Evolutionary conservation across 2,113 vertebrate genomes (phyloP), one percentile per base, ranked within the genome.

Genomic region (Catharus minimus): DNA sequence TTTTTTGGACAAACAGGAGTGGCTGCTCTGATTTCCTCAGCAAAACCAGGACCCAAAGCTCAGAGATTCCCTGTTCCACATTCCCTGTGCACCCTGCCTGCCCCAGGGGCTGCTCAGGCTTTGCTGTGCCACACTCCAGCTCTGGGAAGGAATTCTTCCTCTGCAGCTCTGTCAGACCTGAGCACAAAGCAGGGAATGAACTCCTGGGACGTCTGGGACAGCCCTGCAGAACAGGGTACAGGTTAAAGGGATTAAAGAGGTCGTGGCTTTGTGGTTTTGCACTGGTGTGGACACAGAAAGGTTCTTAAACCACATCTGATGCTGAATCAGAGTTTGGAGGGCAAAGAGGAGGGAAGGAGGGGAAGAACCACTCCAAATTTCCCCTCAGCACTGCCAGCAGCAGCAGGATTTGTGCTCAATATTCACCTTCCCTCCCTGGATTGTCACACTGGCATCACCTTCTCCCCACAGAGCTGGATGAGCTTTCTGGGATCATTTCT

Each of bases 1-100:
- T 13, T 0, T 0, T 0, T 38, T 64, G 79, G 60, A 57, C 15
- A 33, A 58, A 46, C 0, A 33, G 41, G 47, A 86, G 69, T 5
- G 41, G 52, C 52, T 56, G 56, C 68, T 88, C 39, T 11, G 13
- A 55, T 30, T 56, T 60, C 36, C 46, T 11, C 60, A 53, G 65
- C 21, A 75, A 19, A 90, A 82, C 15, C 15, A 41, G 0, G 9
- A 44, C 10, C 5, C 24, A 32, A 24, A 61, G 0, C 28, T 39
- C 62, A 3, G 50, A 23, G 50, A 23, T 24, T 12, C 17, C 0
- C 2, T 11, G 58, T 2, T 23, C 32, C 30, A 22, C 19, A 38
- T 38, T 38, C 38, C 39, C 39, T 39, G 39, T 27, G 53, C 57
- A 57, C 19, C 12, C 20, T 38, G 75, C 2, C 43, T 39, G 39